Evolutionary conservation across 2,797 vertebrate genomes (phyloP), one percentile per base, ranked within the genome.

Genomic region (Sebastes goodei): DNA sequence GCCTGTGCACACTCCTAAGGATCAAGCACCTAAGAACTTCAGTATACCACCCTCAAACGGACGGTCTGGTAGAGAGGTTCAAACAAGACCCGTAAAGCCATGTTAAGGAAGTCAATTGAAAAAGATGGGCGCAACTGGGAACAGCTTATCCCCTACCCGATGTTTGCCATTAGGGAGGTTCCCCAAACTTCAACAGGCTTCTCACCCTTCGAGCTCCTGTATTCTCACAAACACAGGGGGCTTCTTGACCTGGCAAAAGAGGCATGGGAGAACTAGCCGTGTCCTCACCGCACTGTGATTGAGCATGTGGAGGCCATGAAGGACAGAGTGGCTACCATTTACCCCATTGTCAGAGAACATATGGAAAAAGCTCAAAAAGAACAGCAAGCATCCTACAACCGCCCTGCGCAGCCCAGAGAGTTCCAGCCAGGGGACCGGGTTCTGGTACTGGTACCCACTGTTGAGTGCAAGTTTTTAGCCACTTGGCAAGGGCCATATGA

Each of bases 401-500:
- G 3, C 11, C 23, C 32, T 6, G 33, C 63, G 1, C 73, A 59
- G 7, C 59, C 49, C 35, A 57, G 35, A 10, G 71, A 74, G 20
- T 71, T 74, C 38, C 15, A 65, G 10, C 71, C 64, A 21, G 76
- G 52, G 6, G 35, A 65, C 21, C 1, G 29, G 11, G 76, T 79
- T 1, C 71, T 83, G 14, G 76, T 71, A 5, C 38, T 75, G 8
- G 72, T 76, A 11, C 61, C 75, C 5, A 72, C 59, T 1, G 17
- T 29, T 8, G 62, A 78, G 4, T 71, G 63, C 4, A 61, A 52
- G 55, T 71, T 75, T 15, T 10, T 69, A 4, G 74, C 35, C 6
- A 71, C 57, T 10, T 78, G 74, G 79, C 49, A 81, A 8, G 65
- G 66, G 20, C 75, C 60, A n/a, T 82, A 60, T 60, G 70, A 74